Evolutionary conservation across 2,888 invertebrate genomes (phyloP), one percentile per base, ranked within the genome.

Genomic region (Stegana nigrithorax): DNA sequence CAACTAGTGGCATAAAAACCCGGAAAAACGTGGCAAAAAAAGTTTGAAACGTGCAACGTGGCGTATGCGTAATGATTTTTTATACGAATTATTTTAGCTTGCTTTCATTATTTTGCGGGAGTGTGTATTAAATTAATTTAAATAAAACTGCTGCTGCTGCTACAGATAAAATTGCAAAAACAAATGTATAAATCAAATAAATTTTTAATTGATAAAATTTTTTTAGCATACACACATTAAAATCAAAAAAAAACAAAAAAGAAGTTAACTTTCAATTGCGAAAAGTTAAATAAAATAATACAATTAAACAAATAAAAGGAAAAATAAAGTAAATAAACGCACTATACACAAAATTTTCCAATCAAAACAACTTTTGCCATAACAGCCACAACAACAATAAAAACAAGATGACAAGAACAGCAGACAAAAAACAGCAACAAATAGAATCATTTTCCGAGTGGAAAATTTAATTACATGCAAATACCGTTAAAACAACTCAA

Each of bases 381-480:
- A 32, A 32, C 19, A 27, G 26, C n/a, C 39, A 26, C 39, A 42
- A 42, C 39, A 42, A 19, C n/a, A 56, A 19, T 6, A 39, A 56
- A 21, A 39, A 23, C 36, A 56, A 56, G n/a, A n/a, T n/a, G n/a
- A n/a, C n/a, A n/a, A n/a, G 12, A 23, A 23, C 12, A 36, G 23
- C 21, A 32, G 17, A n/a, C n/a, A n/a, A 44, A 27, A 26, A 58
- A 12, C 58, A 45, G 32, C 32, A 45, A 32, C 47, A 50, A 50
- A 50, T 26, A 26, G 26, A 50, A 50, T 14, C 26, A 26, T 50
- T 71, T 68, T 67, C 60, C 71, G 71, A 72, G 76, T 73, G 75
- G 70, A 75, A 76, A 81, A 81, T 81, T 78, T 81, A 80, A 80
- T 80, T 80, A 81, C 75, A 78, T 79, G 81, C 79, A 81, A 79